Base-by-base conservation (phyloP, 2,888 invertebrate species). In the Lasioglossum zephyrum region DNA sequence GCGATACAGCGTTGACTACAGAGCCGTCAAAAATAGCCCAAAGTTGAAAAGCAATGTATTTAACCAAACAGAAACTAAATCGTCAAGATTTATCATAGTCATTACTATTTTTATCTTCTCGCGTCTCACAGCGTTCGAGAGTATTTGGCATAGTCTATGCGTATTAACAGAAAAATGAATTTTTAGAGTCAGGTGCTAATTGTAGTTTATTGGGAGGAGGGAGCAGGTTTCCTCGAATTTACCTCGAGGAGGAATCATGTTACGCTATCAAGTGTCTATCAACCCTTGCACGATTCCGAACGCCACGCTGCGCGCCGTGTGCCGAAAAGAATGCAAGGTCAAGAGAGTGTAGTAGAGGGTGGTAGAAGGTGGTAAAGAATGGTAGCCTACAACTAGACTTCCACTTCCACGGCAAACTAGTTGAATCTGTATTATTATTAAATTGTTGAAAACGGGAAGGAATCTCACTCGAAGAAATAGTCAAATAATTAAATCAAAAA, bases 291-390 rank as follows among this genome's bases (percentile, higher is more conserved):
- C 31, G 31, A 31, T 63, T 63, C 18, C 18, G 18, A 36, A 63
- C 63, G 31, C 63, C 11, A 31, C 36, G 36, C 36, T 2, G 36
- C 36, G 36, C 36, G 36, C 36, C 36, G 36, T 60, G 31, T 60
- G 36, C 4, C n/a, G 63, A 47, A 72, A 57, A 13, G 41, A 18
- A 36, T 18, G 44, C 73, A 76, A 75, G 73, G 60, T 77, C 41
- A 72, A 77, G 41, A 70, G 49, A 26, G 18, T 9, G 39, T 39
- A 4, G 39, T 36, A 36, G 36, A 36, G 36, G 36, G 36, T 36
- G 36, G 36, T 36, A 36, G 36, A 36, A 36, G 36, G 36, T 36
- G 2, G 36, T 36, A 36, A 36, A 18, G 39, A 39, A 22, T 66
- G 47, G 26, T 66, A 69, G 81, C 49, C 26, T 22, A 11, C 39